Evolutionary conservation across 64 coral and sea anemone species (phyloP), one percentile per base, ranked within the genome.

Genomic region (Pocillopora verrucosa): DNA sequence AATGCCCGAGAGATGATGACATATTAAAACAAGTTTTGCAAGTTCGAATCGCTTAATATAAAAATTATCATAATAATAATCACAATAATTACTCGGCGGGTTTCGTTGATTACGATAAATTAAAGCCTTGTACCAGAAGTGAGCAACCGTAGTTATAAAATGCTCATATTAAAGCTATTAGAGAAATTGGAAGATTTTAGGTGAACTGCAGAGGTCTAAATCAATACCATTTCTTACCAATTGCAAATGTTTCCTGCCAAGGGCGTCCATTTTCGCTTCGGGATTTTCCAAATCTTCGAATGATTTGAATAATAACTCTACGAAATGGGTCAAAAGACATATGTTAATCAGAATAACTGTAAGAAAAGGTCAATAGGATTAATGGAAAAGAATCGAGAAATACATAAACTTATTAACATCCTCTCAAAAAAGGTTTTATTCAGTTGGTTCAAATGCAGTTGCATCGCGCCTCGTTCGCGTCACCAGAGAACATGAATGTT

Each of bases 181-280:
- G n/a, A 3, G 20, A 73, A 78, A 3, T 36, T 51, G 11, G 10
- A 58, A 37, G 41, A 26, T 76, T 26, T 37, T 1, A 56, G 34
- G 2, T 16, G 7, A 85, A 3, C 5, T 72, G 11, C 7, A 3
- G 22, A 12, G 13, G 37, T 51, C 41, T 11, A 69, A 70, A 19
- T 2, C 7, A 22, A 51, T 11, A 69, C 30, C 5, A 12, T 5
- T 16, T 80, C 90, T 92, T 59, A 92, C 90, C 90, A 92, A 25
- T 73, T 87, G 90, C 59, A 92, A 64, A 30, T 87, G 86, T 67
- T 92, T 92, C 26, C 38, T 92, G 34, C 73, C 90, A 67, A 92
- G 70, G 60, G 90, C 90, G 74, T 92, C 83, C 2, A 92, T 22
- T 79, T 92, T 92, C 14, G 62, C 74, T 78, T 92, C 90, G 25